Evolutionary conservation across 2,113 vertebrate species (phyloP), one percentile per base, ranked within the genome.

Genomic region (Cricetomys ansorgei): DNA sequence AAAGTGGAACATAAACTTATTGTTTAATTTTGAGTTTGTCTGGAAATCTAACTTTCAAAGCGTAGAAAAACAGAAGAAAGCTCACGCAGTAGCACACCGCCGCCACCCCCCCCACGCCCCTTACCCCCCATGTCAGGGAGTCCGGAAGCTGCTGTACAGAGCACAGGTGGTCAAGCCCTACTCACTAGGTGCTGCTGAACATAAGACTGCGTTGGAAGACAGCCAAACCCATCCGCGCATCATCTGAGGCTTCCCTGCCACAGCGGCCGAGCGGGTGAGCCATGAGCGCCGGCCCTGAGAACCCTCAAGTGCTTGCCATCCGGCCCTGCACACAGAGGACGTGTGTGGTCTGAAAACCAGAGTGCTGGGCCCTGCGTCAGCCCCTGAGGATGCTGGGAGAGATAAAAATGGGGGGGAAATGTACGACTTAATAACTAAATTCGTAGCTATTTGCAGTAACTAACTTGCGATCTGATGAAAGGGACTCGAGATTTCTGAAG

Each of bases 401-500:
- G 88, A 86, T 50, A 70, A 72, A 94, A 88, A 79, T 29, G 69
- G 69, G 4, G 69, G 69, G 4, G 53, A 3, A 29, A 88, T 7
- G 9, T 40, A 43, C 45, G 10, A 83, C 72, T 57, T 90, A 59
- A 13, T 79, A 81, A 70, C 50, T 69, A 69, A 90, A 90, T 77
- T 72, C 64, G 91, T 85, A 94, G 45, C 23, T 21, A 90, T 75
- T 70, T 50, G 76, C 45, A 89, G 40, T 62, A 94, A 77, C 75
- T 86, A 89, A 90, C 8, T 53, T 40, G 23, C 43, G 70, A 85
- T 86, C 53, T 85, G 85, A 85, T 55, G 17, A 65, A 77, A 72
- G 55, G 91, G 79, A 73, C 64, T 96, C 93, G 69, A 94, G 19
- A n/a, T 91, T 86, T 94, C 76, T 73, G 48, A 95, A 37, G 40